Evolutionary conservation across 1,140 invertebrate species (phyloP).

Genomic region (Lutraria rhynchaena): DNA sequence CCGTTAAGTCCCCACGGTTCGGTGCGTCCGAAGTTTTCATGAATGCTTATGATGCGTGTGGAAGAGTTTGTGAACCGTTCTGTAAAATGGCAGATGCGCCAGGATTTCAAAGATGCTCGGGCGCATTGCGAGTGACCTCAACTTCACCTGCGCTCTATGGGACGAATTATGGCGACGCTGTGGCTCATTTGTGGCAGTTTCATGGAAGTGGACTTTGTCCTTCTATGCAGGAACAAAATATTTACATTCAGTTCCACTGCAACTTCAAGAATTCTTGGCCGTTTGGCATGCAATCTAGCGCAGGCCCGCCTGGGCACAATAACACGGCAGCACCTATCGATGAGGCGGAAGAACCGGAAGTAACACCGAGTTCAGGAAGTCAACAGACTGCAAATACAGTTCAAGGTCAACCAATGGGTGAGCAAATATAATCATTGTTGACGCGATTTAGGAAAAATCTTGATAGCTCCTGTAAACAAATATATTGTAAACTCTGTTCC

Average conservation of each 20-base stretch:
- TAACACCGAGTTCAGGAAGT: background rate
- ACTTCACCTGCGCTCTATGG: slow-evolving; percentile 65
- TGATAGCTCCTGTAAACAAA: no score
- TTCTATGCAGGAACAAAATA: slow-evolving; percentile 54
- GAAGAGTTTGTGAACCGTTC: slow-evolving; percentile 72
- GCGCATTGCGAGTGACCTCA: slow-evolving; percentile 68
- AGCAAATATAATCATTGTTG: no score
- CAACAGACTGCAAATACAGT: no score
- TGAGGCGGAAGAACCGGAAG: slow-evolving; percentile 41
- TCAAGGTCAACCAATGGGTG: no score
- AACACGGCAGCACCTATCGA: background rate
- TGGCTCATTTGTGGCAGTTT: slow-evolving; percentile 73
- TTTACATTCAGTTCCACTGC: slow-evolving; percentile 70
- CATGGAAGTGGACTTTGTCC: slow-evolving; percentile 63
- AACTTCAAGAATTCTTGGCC: slow-evolving; percentile 51
- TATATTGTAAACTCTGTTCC: no score
- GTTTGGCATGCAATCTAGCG: slow-evolving; percentile 2
- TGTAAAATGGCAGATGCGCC: slow-evolving; percentile 64
- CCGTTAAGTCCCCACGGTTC: slow-evolving; percentile 66
- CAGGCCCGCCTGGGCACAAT: background rate
- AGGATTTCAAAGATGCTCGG: slow-evolving; percentile 68
- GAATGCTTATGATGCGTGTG: slow-evolving; percentile 74
- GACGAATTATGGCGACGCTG: slow-evolving; percentile 67
- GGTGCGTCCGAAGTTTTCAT: slow-evolving; percentile 64
- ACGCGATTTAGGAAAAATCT: no score